These are phyloP conservation scores for Philonicus albiceps DNA, from an alignment of 2,888 invertebrate genomes.

Conservation along the genomic window DNA sequence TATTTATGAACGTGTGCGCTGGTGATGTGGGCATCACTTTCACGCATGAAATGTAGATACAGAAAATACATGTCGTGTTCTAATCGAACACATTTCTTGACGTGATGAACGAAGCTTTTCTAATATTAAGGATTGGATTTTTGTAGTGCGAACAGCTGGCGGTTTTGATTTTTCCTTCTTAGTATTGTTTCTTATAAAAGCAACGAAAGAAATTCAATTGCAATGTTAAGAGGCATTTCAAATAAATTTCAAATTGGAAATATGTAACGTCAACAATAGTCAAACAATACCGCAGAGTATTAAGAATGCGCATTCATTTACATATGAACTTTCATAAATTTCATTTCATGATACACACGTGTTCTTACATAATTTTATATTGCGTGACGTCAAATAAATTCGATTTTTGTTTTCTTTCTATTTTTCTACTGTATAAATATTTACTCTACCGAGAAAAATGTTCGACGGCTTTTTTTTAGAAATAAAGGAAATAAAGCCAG, in stretches of 20 bases:
- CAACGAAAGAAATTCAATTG: not conserved
- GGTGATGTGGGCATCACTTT: not conserved
- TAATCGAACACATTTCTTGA: slow-evolving; percentile 6
- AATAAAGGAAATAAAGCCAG: not conserved
- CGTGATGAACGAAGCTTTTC: not conserved
- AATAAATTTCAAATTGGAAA: not conserved
- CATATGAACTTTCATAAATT: not conserved
- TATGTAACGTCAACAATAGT: too few species aligned
- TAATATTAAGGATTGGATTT: not conserved
- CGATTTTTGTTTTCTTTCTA: not conserved
- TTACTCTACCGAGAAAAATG: not conserved
- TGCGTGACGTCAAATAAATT: not conserved
- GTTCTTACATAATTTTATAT: not conserved
- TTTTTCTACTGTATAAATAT: not conserved
- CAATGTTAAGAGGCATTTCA: not conserved
- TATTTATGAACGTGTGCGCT: not conserved
- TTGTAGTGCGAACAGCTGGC: not conserved
- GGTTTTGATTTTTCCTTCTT: not conserved
- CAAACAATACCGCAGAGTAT: not conserved
- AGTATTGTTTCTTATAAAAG: not conserved
- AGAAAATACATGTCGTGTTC: not conserved
- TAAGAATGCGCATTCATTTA: not conserved
- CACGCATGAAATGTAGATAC: not conserved
- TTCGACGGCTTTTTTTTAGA: not conserved
- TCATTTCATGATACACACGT: not conserved